Evolutionary conservation across 2,888 invertebrate species (phyloP).

Genomic region (Zygaena filipendulae): DNA sequence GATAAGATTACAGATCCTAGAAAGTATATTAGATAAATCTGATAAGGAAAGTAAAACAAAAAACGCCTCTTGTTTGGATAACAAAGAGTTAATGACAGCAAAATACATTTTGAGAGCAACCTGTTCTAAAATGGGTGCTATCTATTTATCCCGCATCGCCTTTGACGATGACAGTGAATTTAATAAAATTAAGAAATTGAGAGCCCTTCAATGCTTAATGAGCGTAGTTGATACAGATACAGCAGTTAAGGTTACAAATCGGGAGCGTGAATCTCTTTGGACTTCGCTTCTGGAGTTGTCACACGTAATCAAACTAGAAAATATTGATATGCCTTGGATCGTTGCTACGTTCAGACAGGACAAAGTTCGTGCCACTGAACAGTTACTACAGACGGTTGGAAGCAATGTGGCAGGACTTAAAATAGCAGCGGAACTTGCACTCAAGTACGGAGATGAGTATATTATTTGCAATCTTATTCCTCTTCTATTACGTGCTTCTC

Average conservation of each 20-base stretch:
- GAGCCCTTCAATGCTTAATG: constrained; percentile 59
- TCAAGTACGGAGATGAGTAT: constrained; percentile 37
- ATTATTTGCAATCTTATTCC: constrained; percentile 37
- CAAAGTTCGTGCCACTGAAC: constrained; percentile 45
- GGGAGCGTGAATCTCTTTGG: constrained; percentile 50
- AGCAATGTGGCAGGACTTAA: constrained; percentile 41
- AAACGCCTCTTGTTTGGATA: constrained; percentile 30
- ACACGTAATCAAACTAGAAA: constrained; percentile 46
- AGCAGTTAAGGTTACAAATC: constrained; percentile 51
- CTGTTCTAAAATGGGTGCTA: constrained; percentile 61
- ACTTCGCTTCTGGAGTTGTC: constrained; percentile 46
- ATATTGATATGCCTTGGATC: constrained; percentile 58
- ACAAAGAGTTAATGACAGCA: constrained; percentile 47
- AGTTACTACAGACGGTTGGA: constrained; percentile 38
- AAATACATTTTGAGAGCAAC: constrained; percentile 62
- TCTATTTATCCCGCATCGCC: constrained; percentile 57
- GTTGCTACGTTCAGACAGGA: constrained; percentile 50
- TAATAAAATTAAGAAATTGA: constrained; percentile 54
- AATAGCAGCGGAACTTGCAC: constrained; percentile 39
- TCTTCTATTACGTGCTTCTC: constrained; percentile 32
- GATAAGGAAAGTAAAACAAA: constrained; percentile 31
- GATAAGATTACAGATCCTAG: constrained; percentile 56
- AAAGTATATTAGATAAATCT: constrained; percentile 47
- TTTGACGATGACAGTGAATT: constrained; percentile 56
- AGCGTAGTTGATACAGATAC: constrained; percentile 56